phyloP scores from a whole-genome alignment of 2,888 invertebrate species.

The Lithosia quadra region DNA sequence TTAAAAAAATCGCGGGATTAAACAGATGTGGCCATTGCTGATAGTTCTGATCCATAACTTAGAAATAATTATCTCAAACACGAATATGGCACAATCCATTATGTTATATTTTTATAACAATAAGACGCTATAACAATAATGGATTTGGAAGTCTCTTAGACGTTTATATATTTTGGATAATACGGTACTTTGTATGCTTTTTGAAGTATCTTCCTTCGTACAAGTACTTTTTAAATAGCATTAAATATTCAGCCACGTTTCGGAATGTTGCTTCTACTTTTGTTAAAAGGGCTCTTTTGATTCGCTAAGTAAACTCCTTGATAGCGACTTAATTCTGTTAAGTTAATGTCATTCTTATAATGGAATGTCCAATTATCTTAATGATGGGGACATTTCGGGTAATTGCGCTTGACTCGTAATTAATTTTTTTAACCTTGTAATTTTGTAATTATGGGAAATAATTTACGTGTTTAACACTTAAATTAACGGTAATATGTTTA shows the following conservation, averaged over 20 bases:
- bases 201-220: conserved; percentile 36
- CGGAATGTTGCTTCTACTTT: conserved; percentile 29
- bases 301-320: conserved; percentile 25
- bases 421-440: conserved; percentile 13
- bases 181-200: conserved; percentile 17
- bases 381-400: conserved; percentile 16
- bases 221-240: conserved; percentile 38
- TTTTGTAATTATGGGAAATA: conserved; percentile 9
- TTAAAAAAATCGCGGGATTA: too few species aligned
- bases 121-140: not conserved
- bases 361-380: conserved; percentile 23
- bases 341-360: conserved; percentile 23
- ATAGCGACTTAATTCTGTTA: conserved; percentile 22
- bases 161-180: conserved; percentile 12
- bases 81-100: not conserved
- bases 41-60: too few species aligned
- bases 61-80: too few species aligned
- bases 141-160: conserved; percentile 1
- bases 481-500: not conserved
- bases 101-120: not conserved
- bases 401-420: conserved; percentile 17
- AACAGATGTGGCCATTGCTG: too few species aligned
- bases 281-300: conserved; percentile 23
- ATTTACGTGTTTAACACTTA: not conserved
- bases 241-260: conserved; percentile 48